phyloP scores from a whole-genome alignment of 1,140 invertebrate genomes.

The Carcinoscorpius rotundicauda region DNA sequence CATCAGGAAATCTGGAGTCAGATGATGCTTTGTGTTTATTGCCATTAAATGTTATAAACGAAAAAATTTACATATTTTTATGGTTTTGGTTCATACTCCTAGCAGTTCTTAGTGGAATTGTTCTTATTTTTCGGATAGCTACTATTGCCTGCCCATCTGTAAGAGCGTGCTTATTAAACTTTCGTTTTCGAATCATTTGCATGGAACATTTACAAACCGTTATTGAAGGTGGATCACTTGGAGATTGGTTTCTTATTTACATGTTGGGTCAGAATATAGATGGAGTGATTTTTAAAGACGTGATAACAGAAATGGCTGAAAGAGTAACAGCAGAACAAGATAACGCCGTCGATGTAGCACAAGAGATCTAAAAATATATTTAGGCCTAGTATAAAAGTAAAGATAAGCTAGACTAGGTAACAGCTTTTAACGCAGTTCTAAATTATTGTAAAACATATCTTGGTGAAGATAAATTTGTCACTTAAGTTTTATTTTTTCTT shows the following conservation, averaged over 20 bases:
- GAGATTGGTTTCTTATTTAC: conserved; percentile 90
- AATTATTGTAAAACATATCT: too few species aligned
- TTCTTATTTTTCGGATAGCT: conserved; percentile 58
- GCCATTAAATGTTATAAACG: conserved; percentile 76
- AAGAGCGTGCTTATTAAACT: conserved; percentile 74
- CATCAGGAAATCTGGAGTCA: conserved; percentile 63
- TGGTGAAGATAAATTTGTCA: too few species aligned
- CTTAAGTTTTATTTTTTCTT: too few species aligned
- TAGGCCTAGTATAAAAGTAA: too few species aligned
- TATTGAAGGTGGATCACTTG: conserved; percentile 77
- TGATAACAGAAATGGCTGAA: conserved; percentile 78
- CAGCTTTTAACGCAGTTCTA: too few species aligned
- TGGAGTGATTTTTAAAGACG: conserved; percentile 80
- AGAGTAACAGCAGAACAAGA: conserved; percentile 40
- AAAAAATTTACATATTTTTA: conserved; percentile 80
- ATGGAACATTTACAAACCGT: conserved; percentile 81
- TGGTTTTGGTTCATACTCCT: conserved; percentile 84
- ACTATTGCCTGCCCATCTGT: conserved; percentile 68
- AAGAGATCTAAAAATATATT: too few species aligned
- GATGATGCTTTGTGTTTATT: conserved; percentile 77
- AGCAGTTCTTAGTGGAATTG: conserved; percentile 52
- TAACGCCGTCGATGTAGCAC: too few species aligned
- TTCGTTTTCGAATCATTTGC: conserved; percentile 70
- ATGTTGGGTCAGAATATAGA: conserved; percentile 91
- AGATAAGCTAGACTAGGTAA: too few species aligned